These are phyloP conservation scores for Lophura nycthemera DNA, from an alignment of 2,113 vertebrate genomes.

Conservation along the genomic window DNA sequence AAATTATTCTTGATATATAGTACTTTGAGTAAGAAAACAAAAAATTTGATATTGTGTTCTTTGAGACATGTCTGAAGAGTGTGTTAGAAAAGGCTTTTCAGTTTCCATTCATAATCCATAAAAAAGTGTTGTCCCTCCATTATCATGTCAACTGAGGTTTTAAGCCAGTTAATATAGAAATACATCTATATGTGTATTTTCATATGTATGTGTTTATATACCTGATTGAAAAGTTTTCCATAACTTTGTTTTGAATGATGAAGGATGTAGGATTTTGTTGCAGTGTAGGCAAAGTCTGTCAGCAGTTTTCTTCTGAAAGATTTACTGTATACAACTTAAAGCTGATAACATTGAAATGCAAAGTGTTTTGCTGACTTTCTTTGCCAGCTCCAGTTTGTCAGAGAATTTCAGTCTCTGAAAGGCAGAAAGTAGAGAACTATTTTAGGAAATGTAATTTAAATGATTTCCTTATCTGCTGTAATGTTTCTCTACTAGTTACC, in stretches of 20 bases:
- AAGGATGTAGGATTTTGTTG: neutral
- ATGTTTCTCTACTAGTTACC: neutral
- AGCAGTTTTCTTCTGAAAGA: neutral
- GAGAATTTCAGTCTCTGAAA: neutral
- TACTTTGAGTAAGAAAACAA: neutral
- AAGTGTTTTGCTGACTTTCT: neutral
- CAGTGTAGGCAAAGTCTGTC: neutral
- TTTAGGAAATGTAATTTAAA: neutral
- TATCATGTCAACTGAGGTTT: neutral
- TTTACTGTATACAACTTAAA: neutral
- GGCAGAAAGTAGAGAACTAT: neutral
- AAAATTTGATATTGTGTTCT: neutral
- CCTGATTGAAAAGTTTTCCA: neutral
- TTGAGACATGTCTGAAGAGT: neutral
- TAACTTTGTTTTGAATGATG: neutral
- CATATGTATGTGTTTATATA: neutral
- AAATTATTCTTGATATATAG: neutral
- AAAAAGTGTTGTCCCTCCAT: neutral
- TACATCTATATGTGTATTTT: neutral
- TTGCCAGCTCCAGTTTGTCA: neutral
- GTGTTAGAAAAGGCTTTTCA: neutral
- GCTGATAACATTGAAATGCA: neutral
- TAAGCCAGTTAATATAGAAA: neutral
- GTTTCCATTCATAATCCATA: neutral
- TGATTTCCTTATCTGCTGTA: neutral